phyloP scores from a whole-genome alignment of 2,113 vertebrate species.

The Struthio camelus region DNA sequence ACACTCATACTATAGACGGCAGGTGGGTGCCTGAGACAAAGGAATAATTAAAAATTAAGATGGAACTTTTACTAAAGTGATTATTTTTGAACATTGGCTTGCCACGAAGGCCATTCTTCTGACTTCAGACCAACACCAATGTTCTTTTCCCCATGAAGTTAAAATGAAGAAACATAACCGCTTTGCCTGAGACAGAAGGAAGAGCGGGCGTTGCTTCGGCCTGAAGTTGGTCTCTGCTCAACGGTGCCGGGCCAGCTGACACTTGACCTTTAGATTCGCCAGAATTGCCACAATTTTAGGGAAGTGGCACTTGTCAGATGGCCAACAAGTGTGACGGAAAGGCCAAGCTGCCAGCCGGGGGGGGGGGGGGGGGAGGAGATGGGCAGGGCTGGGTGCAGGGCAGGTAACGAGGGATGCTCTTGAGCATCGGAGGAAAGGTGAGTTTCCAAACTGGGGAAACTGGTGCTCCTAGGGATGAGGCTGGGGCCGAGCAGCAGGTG shows the following conservation, averaged over 20 bases:
- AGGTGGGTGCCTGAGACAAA: constrained; percentile 35
- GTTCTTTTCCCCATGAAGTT: constrained; percentile 11
- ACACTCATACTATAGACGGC: background rate
- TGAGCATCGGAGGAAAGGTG: background rate
- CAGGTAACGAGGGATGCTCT: background rate
- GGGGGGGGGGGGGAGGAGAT: background rate
- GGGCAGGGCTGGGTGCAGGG: too few relatives aligned
- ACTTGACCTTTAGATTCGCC: constrained; percentile 70
- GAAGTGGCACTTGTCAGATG: constrained; percentile 63
- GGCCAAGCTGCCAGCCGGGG: background rate
- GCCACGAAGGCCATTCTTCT: background rate
- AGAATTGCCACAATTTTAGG: constrained; percentile 28
- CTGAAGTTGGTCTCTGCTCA: constrained; percentile 45
- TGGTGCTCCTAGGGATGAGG: background rate
- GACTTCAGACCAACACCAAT: constrained; percentile 29
- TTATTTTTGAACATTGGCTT: constrained; percentile 10
- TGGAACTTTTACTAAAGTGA: constrained; percentile 25
- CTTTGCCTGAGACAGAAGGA: background rate
- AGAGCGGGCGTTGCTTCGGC: constrained; percentile 28
- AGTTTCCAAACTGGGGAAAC: background rate
- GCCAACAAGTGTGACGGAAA: background rate
- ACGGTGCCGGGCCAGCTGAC: constrained; percentile 57
- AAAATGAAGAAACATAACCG: background rate
- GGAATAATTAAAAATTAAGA: constrained; percentile 17
- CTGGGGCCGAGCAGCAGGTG: background rate